Evolutionary conservation across 2,797 vertebrate genomes (phyloP).

Genomic region (Hydrocynus forskahlii): DNA sequence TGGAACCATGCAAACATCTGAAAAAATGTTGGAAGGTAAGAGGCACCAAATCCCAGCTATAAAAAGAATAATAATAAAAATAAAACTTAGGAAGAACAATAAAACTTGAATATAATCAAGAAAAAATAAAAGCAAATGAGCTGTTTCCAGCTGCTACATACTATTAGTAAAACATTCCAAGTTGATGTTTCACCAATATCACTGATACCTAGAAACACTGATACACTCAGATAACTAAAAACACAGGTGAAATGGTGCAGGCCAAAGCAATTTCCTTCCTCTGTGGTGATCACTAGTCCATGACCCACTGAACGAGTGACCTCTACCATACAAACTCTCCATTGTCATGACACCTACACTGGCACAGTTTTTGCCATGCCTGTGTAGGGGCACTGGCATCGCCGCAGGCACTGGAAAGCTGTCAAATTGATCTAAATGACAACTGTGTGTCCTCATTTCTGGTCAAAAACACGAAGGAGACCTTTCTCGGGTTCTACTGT

Average conservation of each 20-base stretch:
- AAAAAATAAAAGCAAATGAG: too few species aligned
- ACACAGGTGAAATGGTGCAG: constrained; percentile 35
- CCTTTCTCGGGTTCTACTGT: not conserved
- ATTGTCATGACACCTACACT: constrained; percentile 67
- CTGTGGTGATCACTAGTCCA: constrained; percentile 23
- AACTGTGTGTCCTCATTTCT: constrained; percentile 6
- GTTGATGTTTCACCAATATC: not conserved
- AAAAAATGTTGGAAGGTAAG: too few species aligned
- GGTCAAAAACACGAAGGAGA: constrained; percentile 2
- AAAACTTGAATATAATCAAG: too few species aligned
- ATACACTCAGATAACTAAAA: not conserved
- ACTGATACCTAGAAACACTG: not conserved
- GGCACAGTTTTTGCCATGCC: constrained; percentile 44
- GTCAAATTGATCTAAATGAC: constrained; percentile 10
- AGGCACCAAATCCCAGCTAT: too few species aligned
- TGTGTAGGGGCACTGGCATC: constrained; percentile 43
- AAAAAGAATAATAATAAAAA: too few species aligned
- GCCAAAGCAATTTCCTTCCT: constrained; percentile 25
- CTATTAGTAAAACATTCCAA: constrained; percentile 1
- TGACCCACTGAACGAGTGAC: constrained; percentile 41
- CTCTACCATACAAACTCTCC: constrained; percentile 58
- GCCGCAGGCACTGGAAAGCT: constrained; percentile 22
- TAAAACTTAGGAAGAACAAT: too few species aligned
- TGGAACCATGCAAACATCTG: too few species aligned
- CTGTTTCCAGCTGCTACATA: not conserved